phyloP scores from a whole-genome alignment of 2,888 invertebrate genomes.

The Byasa hedistus region DNA sequence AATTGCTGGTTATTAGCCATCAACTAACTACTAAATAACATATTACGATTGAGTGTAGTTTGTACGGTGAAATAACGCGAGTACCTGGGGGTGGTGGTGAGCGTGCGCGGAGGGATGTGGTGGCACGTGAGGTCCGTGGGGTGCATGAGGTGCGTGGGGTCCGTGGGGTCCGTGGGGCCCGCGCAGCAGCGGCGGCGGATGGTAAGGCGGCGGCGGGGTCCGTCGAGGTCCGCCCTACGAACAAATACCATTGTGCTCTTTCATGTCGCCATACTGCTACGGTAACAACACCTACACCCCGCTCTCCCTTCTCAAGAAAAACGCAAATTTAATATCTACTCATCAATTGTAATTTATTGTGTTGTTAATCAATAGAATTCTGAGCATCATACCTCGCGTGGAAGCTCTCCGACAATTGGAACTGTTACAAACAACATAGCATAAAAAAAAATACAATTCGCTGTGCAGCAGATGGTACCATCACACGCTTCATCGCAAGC shows the following conservation, averaged over 20 bases:
- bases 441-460: slow-evolving; percentile 46
- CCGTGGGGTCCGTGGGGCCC: slow-evolving; percentile 49
- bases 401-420: neutral
- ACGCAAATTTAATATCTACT: neutral
- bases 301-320: slow-evolving; percentile 25
- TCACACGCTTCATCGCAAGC: slow-evolving; percentile 53
- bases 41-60: no score
- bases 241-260: slow-evolving; percentile 41
- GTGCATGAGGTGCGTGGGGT: slow-evolving; percentile 19
- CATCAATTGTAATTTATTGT: no score
- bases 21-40: no score
- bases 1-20: no score
- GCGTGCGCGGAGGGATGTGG: slow-evolving; percentile 45
- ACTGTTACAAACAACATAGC: slow-evolving; percentile 39
- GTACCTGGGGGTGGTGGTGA: slow-evolving; percentile 55
- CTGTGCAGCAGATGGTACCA: slow-evolving; percentile 67
- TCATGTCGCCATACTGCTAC: slow-evolving; percentile 27
- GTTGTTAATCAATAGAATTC: no score
- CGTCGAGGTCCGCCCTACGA: slow-evolving; percentile 82
- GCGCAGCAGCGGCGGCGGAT: slow-evolving; percentile 76
- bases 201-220: slow-evolving; percentile 89
- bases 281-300: slow-evolving; percentile 31
- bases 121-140: slow-evolving; percentile 5
- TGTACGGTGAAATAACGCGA: slow-evolving; percentile 7
- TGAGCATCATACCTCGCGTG: no score